These are phyloP conservation scores for Cynopterus sphinx DNA, from an alignment of 2,797 vertebrate genomes.

Conservation along the genomic window DNA sequence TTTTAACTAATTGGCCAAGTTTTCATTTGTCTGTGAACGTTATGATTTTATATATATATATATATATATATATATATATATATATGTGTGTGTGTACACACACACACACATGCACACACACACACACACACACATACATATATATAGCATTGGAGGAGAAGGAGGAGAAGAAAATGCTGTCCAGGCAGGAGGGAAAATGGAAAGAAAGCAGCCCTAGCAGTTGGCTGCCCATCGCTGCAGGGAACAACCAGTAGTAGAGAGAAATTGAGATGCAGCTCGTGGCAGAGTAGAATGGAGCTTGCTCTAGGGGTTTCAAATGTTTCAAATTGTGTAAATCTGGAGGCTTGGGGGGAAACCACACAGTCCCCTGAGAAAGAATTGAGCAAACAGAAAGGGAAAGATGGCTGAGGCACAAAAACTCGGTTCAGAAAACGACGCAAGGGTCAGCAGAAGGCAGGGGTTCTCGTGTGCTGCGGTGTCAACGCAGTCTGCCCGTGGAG, in stretches of 20 bases:
- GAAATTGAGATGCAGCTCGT: background rate
- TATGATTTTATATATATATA: background rate
- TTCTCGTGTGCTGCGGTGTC: fast-evolving
- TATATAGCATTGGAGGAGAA: background rate
- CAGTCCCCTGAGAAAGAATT: background rate
- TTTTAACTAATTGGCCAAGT: background rate
- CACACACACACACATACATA: no score
- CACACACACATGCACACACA: no score
- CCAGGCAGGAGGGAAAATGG: background rate
- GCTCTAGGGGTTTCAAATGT: background rate
- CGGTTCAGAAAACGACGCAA: background rate
- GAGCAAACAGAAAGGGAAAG: background rate
- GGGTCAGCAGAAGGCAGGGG: background rate
- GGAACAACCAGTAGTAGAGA: background rate
- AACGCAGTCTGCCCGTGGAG: background rate
- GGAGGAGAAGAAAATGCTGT: background rate
- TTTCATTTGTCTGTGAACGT: background rate
- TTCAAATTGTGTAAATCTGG: background rate
- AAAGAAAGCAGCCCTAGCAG: background rate
- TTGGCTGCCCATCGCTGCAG: background rate
- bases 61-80: background rate
- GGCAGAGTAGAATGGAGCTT: background rate
- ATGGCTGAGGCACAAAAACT: background rate
- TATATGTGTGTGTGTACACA: no score
- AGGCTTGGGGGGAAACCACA: background rate